phyloP scores from a whole-genome alignment of 2,888 invertebrate species.

The Parnassius apollo region DNA sequence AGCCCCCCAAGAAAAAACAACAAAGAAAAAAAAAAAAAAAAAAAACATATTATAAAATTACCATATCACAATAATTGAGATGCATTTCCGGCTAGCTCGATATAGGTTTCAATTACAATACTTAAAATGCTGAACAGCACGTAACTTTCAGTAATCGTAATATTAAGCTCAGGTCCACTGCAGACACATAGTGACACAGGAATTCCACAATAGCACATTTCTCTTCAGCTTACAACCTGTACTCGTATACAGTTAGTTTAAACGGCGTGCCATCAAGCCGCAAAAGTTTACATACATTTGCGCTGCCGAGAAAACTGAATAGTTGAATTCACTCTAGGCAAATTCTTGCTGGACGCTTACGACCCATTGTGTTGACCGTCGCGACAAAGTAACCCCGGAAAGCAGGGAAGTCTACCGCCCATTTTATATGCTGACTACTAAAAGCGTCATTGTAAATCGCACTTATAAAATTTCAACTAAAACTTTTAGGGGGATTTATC shows the following conservation, averaged over 20 bases:
- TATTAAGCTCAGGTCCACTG: neutral
- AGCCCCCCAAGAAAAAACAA: no score
- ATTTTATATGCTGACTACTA: constrained; percentile 28
- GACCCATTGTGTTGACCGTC: constrained; percentile 58
- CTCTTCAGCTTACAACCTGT: constrained; percentile 4
- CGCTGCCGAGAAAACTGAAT: constrained; percentile 56
- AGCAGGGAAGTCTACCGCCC: constrained; percentile 31
- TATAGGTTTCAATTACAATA: neutral
- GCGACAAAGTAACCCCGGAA: constrained; percentile 48
- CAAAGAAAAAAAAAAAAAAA: no score
- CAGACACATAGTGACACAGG: constrained; percentile 2
- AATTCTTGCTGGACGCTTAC: constrained; percentile 57
- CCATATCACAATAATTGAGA: no score
- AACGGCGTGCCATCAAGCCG: constrained; percentile 36
- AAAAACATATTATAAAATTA: no score
- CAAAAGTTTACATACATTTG: constrained; percentile 47
- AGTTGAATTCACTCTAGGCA: constrained; percentile 61
- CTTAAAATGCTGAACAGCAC: neutral
- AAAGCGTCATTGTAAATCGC: constrained; percentile 18
- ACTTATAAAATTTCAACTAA: constrained; percentile 9
- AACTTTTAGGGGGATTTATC: constrained; percentile 1
- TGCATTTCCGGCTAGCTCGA: neutral
- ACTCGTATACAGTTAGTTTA: constrained; percentile 31
- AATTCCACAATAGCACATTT: constrained; percentile 21
- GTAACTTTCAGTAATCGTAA: neutral